Evolutionary conservation across 2,888 invertebrate genomes (phyloP).

Genomic region (Oxyteleia sp.): DNA sequence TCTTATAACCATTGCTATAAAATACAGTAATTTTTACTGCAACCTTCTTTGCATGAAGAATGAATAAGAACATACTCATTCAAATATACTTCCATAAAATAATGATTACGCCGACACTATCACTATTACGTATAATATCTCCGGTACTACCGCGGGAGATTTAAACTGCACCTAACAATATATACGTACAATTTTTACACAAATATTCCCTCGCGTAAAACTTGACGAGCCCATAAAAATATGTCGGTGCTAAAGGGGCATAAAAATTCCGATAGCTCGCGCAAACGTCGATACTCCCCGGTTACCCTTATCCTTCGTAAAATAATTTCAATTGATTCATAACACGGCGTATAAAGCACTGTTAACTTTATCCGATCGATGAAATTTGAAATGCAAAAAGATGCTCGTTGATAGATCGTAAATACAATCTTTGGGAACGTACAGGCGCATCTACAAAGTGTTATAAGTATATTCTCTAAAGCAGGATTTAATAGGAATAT

Average conservation of each 20-base stretch:
- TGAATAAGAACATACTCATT: too few species aligned
- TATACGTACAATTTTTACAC: neutral
- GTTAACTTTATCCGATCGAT: slow-evolving; percentile 20
- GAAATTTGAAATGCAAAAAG: slow-evolving; percentile 52
- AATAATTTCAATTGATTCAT: slow-evolving; percentile 6
- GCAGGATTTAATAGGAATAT: slow-evolving; percentile 58
- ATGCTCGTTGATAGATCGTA: slow-evolving; percentile 28
- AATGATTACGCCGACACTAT: too few species aligned
- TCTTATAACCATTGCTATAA: too few species aligned
- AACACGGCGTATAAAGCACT: neutral
- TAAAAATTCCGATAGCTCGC: neutral
- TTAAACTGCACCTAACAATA: too few species aligned
- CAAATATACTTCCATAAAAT: too few species aligned
- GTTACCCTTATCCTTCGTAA: neutral
- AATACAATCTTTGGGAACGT: slow-evolving; percentile 17
- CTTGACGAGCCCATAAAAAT: neutral
- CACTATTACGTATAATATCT: too few species aligned
- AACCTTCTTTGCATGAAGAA: too few species aligned
- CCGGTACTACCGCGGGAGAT: too few species aligned
- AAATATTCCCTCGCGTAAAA: neutral
- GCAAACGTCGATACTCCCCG: neutral
- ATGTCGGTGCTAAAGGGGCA: neutral
- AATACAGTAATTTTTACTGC: too few species aligned
- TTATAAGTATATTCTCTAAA: slow-evolving; percentile 59
- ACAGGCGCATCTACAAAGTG: slow-evolving; percentile 28